Evolutionary conservation across 2,797 vertebrate genomes (phyloP).

Genomic region (Pseudochaenichthys georgianus): DNA sequence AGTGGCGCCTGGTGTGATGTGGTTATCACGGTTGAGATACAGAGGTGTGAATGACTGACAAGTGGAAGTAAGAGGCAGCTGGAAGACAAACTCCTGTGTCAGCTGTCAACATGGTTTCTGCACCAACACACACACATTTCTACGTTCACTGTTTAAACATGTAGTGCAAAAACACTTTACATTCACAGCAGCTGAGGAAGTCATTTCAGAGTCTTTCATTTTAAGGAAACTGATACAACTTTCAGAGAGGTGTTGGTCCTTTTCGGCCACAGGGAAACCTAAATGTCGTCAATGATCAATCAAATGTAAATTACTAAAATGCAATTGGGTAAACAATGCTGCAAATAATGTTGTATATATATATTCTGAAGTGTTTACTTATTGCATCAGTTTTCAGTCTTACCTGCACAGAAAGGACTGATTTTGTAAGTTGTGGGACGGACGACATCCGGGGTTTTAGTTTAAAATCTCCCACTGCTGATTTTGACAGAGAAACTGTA

Average conservation of each 20-base stretch:
- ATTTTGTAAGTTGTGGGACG: neutral
- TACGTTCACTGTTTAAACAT: neutral
- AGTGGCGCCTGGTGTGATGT: neutral
- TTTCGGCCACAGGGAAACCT: neutral
- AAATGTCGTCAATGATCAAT: neutral
- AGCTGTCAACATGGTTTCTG: neutral
- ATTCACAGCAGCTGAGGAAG: neutral
- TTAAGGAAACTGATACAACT: neutral
- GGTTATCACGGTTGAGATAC: constrained; percentile 2
- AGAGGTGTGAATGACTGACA: constrained; percentile 17
- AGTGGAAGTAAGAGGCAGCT: neutral
- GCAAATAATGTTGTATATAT: neutral
- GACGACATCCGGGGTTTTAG: no score
- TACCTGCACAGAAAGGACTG: neutral
- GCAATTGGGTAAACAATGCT: no score
- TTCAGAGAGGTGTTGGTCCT: neutral
- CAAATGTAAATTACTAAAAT: neutral
- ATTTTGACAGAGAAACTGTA: no score
- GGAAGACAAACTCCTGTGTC: neutral
- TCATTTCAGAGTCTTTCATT: neutral
- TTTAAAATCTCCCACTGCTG: no score
- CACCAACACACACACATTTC: neutral
- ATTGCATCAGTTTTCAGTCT: neutral
- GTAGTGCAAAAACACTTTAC: neutral
- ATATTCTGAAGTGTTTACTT: neutral